These are phyloP conservation scores for Chrysodeixis includens DNA, from an alignment of 2,888 invertebrate species.

Conservation along the genomic window DNA sequence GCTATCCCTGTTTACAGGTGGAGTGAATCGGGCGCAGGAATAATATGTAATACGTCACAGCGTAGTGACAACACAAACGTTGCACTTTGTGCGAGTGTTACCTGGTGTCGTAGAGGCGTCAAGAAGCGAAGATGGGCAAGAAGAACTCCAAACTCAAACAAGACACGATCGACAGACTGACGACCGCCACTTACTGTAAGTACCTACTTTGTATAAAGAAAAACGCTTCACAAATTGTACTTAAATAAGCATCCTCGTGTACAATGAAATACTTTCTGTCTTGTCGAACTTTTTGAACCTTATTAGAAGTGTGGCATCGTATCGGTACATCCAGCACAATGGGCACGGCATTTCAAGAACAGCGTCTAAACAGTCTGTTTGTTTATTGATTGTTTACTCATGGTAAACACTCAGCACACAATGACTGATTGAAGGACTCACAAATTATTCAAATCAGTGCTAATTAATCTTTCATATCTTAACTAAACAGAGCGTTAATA, in stretches of 20 bases:
- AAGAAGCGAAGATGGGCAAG: slow-evolving; percentile 94
- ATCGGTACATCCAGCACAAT: not conserved
- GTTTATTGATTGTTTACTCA: not conserved
- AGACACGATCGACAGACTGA: slow-evolving; percentile 97
- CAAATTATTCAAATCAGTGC: slow-evolving; percentile 12
- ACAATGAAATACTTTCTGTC: slow-evolving; percentile 12
- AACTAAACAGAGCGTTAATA: not conserved
- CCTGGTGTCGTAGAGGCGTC: slow-evolving; percentile 48
- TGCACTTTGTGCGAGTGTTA: slow-evolving; percentile 62
- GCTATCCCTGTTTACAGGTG: slow-evolving; percentile 72
- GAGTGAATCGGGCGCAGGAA: slow-evolving; percentile 61
- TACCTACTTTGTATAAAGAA: slow-evolving; percentile 51
- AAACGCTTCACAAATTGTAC: slow-evolving; percentile 15
- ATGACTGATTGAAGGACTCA: not conserved
- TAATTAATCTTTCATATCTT: not conserved
- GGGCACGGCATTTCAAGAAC: not conserved
- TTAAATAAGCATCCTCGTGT: slow-evolving; percentile 11
- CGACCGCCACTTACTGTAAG: slow-evolving; percentile 98
- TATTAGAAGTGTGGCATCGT: slow-evolving; percentile 12
- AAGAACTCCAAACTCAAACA: slow-evolving; percentile 98
- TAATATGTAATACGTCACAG: slow-evolving; percentile 81
- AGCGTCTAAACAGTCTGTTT: not conserved
- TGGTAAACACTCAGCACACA: not conserved
- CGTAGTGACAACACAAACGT: slow-evolving; percentile 62
- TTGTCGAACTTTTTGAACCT: slow-evolving; percentile 16